Evolutionary conservation across 2,888 invertebrate genomes (phyloP).

Genomic region (Parnassius glacialis): DNA sequence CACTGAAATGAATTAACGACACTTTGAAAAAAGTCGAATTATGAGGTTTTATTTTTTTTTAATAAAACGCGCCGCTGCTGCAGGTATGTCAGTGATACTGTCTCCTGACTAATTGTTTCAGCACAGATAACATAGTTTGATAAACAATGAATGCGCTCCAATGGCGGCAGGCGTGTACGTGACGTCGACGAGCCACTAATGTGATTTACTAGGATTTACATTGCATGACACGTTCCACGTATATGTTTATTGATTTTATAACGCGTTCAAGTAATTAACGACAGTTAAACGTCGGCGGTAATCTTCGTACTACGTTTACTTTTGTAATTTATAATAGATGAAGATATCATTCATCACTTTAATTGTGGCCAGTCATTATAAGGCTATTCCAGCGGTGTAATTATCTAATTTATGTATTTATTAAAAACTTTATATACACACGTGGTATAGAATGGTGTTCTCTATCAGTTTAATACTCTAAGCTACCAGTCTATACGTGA

Average conservation of each 20-base stretch:
- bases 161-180: slow-evolving; percentile 36
- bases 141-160: slow-evolving; percentile 48
- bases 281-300: slow-evolving; percentile 7
- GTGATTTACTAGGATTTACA: slow-evolving; percentile 54
- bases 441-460: too few relatives aligned
- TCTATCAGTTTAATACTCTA: too few relatives aligned
- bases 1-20: not conserved
- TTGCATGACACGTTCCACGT: slow-evolving; percentile 25
- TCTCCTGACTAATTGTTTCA: slow-evolving; percentile 58
- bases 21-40: slow-evolving; percentile 4
- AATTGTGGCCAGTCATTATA: too few relatives aligned
- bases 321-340: too few relatives aligned
- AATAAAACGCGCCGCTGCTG: slow-evolving; percentile 31
- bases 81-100: slow-evolving; percentile 45
- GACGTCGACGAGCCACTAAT: slow-evolving; percentile 38
- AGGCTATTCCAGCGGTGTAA: too few relatives aligned
- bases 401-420: too few relatives aligned
- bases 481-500: too few relatives aligned
- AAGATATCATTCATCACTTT: too few relatives aligned
- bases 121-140: slow-evolving; percentile 57
- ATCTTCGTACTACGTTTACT: too few relatives aligned
- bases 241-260: slow-evolving; percentile 28
- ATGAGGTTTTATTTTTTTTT: not conserved
- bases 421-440: too few relatives aligned
- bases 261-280: not conserved